Conservation (phyloP, 2,113 vertebrate genomes). For the Polypterus senegalus region DNA sequence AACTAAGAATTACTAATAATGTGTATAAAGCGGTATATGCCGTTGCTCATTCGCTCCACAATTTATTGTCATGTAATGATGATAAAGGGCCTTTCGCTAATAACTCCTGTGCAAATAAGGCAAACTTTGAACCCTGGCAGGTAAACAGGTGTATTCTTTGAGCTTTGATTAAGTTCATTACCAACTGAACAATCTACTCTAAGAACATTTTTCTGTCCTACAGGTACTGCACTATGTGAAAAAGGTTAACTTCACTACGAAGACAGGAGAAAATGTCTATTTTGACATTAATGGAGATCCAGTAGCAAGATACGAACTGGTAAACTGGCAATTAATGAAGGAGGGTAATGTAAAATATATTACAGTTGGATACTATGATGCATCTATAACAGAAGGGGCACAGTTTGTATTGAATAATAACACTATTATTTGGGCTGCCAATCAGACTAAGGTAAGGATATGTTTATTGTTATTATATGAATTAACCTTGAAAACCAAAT, state of each 20-base stretch:
- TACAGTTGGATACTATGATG: slow-evolving; percentile 38
- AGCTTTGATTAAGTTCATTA: not conserved
- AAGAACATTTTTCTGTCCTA: not conserved
- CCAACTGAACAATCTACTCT: not conserved
- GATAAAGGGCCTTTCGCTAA: not conserved
- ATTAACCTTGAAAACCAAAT: not conserved
- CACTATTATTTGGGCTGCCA: slow-evolving; percentile 31
- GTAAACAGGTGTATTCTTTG: not conserved
- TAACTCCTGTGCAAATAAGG: not conserved
- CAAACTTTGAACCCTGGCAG: not conserved
- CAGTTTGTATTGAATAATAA: slow-evolving; percentile 31
- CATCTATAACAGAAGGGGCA: slow-evolving; percentile 26
- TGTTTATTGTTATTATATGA: not conserved
- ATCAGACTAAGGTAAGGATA: slow-evolving; percentile 21
- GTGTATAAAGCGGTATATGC: not conserved
- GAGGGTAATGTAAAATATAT: slow-evolving; percentile 26
- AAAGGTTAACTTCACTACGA: slow-evolving; percentile 28
- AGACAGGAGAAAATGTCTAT: slow-evolving; percentile 34
- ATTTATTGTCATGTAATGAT: no score
- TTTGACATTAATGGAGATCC: slow-evolving; percentile 45
- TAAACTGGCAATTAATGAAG: slow-evolving; percentile 40
- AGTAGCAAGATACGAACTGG: slow-evolving; percentile 36
- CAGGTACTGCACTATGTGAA: slow-evolving; percentile 37
- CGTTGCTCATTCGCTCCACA: no score
- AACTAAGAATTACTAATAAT: not conserved